Base-by-base conservation (phyloP, 2,797 vertebrate genomes). In the Enteromius thamalakanensis region DNA sequence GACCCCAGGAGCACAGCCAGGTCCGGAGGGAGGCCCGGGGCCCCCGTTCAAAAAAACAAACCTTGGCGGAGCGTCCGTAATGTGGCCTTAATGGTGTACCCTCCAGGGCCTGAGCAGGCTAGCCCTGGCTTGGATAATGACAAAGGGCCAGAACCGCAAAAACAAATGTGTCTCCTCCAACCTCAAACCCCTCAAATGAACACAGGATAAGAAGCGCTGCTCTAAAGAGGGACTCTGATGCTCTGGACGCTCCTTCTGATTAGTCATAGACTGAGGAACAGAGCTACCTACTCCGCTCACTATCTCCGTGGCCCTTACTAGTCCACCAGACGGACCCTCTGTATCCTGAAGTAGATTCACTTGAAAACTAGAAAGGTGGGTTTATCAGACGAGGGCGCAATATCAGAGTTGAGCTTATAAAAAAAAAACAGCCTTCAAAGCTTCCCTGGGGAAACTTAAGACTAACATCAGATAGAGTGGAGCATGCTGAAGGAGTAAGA, bases 41-140 rank as follows among this genome's bases (percentile, higher is more conserved):
- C 90, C 93, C 92, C 91, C 81, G 87, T 90, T 92, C 90, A 93
- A 91, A 76, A 94, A 93, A 95, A 95, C 93, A 94, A 95, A 94
- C 92, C 92, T 90, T 93, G 94, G 92, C 92, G 92, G 89, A 92
- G 90, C 89, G 90, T 93, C 92, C 91, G 90, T 93, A 93, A 93
- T 90, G 86, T 88, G 89, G 89, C 90, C 92, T 90, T 95, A 95
- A 95, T 94, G 92, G 91, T 87, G 90, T 88, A 90, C 91, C 93
- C 94, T 93, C 88, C 86, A 85, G 92, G 93, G 91, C 88, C 85
- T 29, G 83, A 79, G 51, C 83, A 85, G 90, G 89, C 92, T 90
- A 92, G 90, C 90, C 87, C 89, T 76, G 81, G 89, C 89, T 89
- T 87, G 78, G 90, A 84, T 93, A 94, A 94, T 93, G 93, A 94